These are phyloP conservation scores for Vanacampus margaritifer DNA, from an alignment of 2,113 vertebrate species.

Conservation along the genomic window DNA sequence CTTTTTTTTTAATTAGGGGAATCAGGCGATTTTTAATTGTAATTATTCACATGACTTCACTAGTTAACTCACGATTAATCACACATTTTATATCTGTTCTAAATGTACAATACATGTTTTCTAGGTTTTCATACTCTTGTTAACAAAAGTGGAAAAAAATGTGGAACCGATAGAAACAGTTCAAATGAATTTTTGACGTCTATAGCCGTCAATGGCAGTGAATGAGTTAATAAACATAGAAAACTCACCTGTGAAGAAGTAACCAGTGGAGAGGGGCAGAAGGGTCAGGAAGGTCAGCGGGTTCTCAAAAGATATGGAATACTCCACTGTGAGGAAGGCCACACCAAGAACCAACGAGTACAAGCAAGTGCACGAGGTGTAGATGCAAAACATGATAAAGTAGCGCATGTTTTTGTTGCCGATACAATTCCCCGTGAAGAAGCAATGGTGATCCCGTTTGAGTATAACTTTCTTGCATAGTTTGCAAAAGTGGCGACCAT, in stretches of 20 bases:
- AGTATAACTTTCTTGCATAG: slow-evolving; percentile 92
- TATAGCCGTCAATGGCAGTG: no score
- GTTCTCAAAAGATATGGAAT: slow-evolving; percentile 88
- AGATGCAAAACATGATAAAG: slow-evolving; percentile 97
- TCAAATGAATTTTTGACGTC: no score
- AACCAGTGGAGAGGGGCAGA: slow-evolving; percentile 88
- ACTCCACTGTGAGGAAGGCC: slow-evolving; percentile 87
- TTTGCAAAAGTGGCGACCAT: slow-evolving; percentile 88
- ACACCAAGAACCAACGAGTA: slow-evolving; percentile 90
- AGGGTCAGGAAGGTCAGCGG: slow-evolving; percentile 93
- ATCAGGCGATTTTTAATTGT: no score
- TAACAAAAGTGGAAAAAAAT: no score
- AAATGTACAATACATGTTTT: no score
- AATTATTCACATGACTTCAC: no score
- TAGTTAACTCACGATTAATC: no score
- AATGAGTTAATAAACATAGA: no score
- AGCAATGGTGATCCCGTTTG: slow-evolving; percentile 96
- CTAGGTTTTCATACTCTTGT: no score
- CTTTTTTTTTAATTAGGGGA: no score
- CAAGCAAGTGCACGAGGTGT: slow-evolving; percentile 90
- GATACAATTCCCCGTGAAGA: slow-evolving; percentile 98
- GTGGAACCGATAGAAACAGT: no score
- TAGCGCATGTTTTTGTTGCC: slow-evolving; percentile 95
- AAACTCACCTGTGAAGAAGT: slow-evolving; percentile 93
- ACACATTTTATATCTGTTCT: no score